Evolutionary conservation across 2,113 vertebrate species (phyloP).

Genomic region (Peromyscus californicus): DNA sequence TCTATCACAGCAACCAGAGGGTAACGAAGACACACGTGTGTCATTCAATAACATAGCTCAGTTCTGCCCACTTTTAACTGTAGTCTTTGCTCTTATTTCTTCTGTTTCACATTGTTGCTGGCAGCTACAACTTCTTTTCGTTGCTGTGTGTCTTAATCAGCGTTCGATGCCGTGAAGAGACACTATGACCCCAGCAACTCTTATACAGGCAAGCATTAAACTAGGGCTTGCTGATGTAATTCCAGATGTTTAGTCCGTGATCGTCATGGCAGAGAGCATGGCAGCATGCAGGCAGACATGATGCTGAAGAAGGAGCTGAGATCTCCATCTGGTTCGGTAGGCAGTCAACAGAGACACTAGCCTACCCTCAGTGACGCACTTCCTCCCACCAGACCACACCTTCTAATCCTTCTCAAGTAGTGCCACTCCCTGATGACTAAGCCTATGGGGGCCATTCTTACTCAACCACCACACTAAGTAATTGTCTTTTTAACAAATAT

Average conservation of each 20-base stretch:
- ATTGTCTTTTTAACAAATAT: background rate
- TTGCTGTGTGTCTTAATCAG: background rate
- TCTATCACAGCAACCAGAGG: background rate
- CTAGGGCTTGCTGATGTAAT: background rate
- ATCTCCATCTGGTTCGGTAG: background rate
- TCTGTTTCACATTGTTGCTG: background rate
- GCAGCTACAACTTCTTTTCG: background rate
- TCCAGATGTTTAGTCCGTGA: background rate
- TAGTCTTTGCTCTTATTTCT: background rate
- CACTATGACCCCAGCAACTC: background rate
- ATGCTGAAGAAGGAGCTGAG: background rate
- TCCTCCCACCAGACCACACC: background rate
- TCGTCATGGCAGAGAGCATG: background rate
- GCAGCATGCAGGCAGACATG: background rate
- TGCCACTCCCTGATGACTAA: background rate
- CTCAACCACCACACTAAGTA: background rate
- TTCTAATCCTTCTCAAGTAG: background rate
- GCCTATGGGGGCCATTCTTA: background rate
- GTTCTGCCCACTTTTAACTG: background rate
- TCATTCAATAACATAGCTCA: conserved; percentile 20
- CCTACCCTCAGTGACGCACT: background rate
- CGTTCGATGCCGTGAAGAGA: background rate
- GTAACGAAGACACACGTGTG: background rate
- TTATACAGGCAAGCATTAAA: background rate
- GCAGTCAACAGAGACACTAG: background rate